Evolutionary conservation across 2,797 vertebrate genomes (phyloP), one percentile per base, ranked within the genome.

Genomic region (Kryptopterus vitreolus): DNA sequence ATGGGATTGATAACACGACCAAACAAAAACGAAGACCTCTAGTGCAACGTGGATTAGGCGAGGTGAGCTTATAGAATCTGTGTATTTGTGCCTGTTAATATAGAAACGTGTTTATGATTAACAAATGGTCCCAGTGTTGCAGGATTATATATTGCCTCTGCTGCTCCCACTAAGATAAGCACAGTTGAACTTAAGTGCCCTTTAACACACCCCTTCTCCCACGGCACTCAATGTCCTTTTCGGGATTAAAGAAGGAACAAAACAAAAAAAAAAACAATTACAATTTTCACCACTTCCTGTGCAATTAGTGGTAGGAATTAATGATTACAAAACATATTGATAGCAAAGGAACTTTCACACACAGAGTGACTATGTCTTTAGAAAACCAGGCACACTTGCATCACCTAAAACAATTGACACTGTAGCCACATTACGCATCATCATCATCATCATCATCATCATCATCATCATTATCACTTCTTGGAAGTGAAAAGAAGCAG

Each of bases 271-370:
- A 81, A 72, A 50, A 76, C 15, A 78, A 74, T 72, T 31, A 77
- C 75, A 71, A 69, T 58, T 48, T 52, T 48, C 57, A 73, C 77
- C 57, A 59, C 48, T 24, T 81, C 73, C 79, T 83, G 86, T 87
- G 86, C 85, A 87, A 86, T 85, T 82, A 85, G 85, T 87, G 82
- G 80, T 80, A 81, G 86, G 85, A 86, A 87, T 87, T 71, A 83
- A 82, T 77, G 83, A 84, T 82, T 85, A 82, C 68, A 81, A 85
- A 86, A 85, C 63, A 75, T 78, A 81, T 20, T 22, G 50, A 83
- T 52, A 77, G 77, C 78, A 83, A 84, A 70, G 79, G 38, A 84
- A 79, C 50, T 22, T 82, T 74, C 63, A 85, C 61, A 59, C 48
- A 20, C 76, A 59, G 72, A 84, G 76, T 82, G 63, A 86, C 68